Evolutionary conservation across 2,888 invertebrate genomes (phyloP).

Genomic region (Myopa tessellatipennis): DNA sequence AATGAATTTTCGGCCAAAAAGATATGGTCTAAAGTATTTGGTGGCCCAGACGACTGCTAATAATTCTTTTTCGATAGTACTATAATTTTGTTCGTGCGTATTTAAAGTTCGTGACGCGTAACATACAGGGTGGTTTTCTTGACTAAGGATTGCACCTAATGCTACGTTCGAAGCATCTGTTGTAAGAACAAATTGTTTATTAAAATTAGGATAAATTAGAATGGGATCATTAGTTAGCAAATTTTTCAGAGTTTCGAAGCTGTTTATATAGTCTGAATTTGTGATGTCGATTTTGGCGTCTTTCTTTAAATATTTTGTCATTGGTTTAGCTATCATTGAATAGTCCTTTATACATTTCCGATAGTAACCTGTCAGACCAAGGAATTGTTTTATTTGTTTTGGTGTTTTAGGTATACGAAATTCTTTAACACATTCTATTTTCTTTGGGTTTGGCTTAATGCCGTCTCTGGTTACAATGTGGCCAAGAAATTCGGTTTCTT

Average conservation of each 20-base stretch:
- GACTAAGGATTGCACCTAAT: slow-evolving; percentile 36
- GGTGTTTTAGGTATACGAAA: slow-evolving; percentile 41
- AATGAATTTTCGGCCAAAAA: slow-evolving; percentile 54
- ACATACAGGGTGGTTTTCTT: slow-evolving; percentile 43
- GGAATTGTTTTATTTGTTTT: slow-evolving; percentile 35
- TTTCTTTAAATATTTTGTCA: slow-evolving; percentile 40
- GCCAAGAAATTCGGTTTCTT: slow-evolving; percentile 21
- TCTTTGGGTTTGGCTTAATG: slow-evolving; percentile 24
- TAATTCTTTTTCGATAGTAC: slow-evolving; percentile 54
- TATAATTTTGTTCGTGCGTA: slow-evolving; percentile 51
- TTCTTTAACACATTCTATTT: slow-evolving; percentile 40
- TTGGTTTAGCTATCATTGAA: slow-evolving; percentile 36
- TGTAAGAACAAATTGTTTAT: slow-evolving; percentile 39
- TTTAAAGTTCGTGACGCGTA: slow-evolving; percentile 53
- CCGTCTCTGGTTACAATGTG: slow-evolving; percentile 17
- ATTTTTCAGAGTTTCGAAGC: slow-evolving; percentile 33
- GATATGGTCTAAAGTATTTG: slow-evolving; percentile 54
- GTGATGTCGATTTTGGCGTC: slow-evolving; percentile 22
- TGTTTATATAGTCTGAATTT: slow-evolving; percentile 25
- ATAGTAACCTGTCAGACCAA: slow-evolving; percentile 36
- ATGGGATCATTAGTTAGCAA: slow-evolving; percentile 41
- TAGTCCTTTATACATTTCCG: slow-evolving; percentile 38
- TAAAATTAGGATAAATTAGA: slow-evolving; percentile 40
- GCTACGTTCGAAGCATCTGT: slow-evolving; percentile 42
- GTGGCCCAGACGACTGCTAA: slow-evolving; percentile 53